phyloP scores from a whole-genome alignment of 2,888 invertebrate species.

The Anthophora plumipes region DNA sequence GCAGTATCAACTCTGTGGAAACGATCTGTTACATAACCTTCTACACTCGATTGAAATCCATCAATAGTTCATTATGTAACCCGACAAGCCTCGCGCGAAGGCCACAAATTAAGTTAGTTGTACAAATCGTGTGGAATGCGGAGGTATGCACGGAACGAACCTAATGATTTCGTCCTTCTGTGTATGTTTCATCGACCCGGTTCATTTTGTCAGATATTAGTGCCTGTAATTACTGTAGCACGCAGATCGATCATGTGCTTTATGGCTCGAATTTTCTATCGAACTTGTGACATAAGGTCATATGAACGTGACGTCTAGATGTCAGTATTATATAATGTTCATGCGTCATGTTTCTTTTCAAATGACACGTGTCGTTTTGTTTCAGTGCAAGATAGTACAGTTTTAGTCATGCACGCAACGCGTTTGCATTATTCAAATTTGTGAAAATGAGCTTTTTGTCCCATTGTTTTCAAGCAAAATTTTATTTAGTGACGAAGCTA shows the following conservation, averaged over 20 bases:
- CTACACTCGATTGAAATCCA: constrained; percentile 29
- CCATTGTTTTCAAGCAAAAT: too few relatives aligned
- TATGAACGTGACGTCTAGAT: too few relatives aligned
- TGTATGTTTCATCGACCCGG: not conserved
- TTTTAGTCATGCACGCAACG: too few relatives aligned
- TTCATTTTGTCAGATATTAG: not conserved
- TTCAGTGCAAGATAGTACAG: too few relatives aligned
- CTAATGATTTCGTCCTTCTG: constrained; percentile 24
- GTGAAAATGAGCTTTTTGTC: too few relatives aligned
- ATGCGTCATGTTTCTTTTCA: too few relatives aligned
- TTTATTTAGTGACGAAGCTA: too few relatives aligned
- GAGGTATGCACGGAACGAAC: not conserved
- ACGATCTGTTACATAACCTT: constrained; percentile 13
- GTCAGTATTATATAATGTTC: too few relatives aligned
- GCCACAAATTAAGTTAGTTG: constrained; percentile 31
- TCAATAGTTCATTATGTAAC: constrained; percentile 26
- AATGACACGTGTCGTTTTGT: too few relatives aligned
- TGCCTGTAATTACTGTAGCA: not conserved
- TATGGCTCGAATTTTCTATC: constrained; percentile 2
- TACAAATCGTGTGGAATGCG: not conserved
- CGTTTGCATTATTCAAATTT: too few relatives aligned
- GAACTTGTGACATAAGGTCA: too few relatives aligned
- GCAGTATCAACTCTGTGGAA: not conserved
- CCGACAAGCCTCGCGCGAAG: constrained; percentile 2
- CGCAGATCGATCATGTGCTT: not conserved